A percentile compares a stretch with the other conserved stretches of the same genome.
phyloP scores from a whole-genome alignment of 35 echinoderm and acorn worm species.

The Acanthaster planci region DNA sequence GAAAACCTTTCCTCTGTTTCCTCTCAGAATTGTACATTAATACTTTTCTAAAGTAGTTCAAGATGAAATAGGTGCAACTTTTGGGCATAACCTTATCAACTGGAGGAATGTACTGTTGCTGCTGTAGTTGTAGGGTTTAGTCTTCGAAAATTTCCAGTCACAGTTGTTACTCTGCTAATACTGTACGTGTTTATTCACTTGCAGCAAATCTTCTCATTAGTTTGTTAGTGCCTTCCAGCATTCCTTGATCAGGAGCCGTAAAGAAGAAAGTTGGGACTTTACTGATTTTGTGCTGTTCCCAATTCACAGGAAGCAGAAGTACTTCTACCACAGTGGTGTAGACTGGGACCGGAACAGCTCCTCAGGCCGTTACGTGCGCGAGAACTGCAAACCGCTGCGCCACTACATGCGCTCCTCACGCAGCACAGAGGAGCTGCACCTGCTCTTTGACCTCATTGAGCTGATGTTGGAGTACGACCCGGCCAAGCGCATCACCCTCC shows the following conservation, averaged over 20 bases:
- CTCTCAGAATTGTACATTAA: too few species aligned
- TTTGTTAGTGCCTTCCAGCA: too few species aligned
- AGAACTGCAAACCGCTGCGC: slow-evolving; percentile 82
- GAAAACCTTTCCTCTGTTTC: too few species aligned
- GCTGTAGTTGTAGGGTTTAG: too few species aligned
- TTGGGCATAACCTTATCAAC: too few species aligned
- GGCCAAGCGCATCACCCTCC: slow-evolving; percentile 53
- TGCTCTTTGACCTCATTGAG: slow-evolving; percentile 84
- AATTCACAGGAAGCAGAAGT: slow-evolving; percentile 77
- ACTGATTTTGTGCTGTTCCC: not conserved
- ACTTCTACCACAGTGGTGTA: slow-evolving; percentile 74
- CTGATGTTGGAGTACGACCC: slow-evolving; percentile 83
- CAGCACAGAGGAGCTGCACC: slow-evolving; percentile 53
- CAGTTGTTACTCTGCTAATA: too few species aligned
- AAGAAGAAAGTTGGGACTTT: not conserved
- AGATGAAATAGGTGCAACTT: too few species aligned
- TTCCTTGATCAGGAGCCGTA: not conserved
- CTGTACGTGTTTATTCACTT: too few species aligned
- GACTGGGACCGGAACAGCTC: slow-evolving; percentile 86
- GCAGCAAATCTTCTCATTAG: too few species aligned
- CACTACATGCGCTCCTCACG: slow-evolving; percentile 38
- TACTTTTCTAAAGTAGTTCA: too few species aligned
- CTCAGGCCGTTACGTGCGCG: slow-evolving; percentile 86
- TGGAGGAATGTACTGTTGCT: too few species aligned
- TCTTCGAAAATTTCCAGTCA: too few species aligned